A percentile compares a stretch with the other conserved stretches of the same genome.
phyloP scores from a whole-genome alignment of 2,888 invertebrate genomes.

The Tiliacea citrago region DNA sequence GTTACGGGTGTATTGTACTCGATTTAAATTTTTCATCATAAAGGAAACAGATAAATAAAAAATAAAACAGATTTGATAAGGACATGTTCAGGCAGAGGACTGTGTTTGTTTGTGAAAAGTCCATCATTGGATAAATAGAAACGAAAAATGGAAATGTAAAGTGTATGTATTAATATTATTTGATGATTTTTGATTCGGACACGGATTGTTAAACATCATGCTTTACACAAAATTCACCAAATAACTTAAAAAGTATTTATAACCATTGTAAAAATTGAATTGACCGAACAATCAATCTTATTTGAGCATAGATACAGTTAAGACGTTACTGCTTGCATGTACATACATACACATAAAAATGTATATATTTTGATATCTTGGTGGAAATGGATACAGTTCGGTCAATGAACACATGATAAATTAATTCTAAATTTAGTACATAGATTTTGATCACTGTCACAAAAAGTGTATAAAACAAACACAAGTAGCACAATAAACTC shows the following conservation, averaged over 20 bases:
- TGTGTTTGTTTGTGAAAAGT: slow-evolving; percentile 55
- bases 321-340: not conserved
- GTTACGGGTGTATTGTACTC: slow-evolving; percentile 68
- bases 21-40: slow-evolving; percentile 53
- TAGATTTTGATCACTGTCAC: slow-evolving; percentile 13
- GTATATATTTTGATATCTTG: slow-evolving; percentile 4
- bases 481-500: slow-evolving; percentile 57
- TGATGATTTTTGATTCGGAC: slow-evolving; percentile 17
- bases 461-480: slow-evolving; percentile 18
- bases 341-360: slow-evolving; percentile 4
- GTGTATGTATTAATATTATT: slow-evolving; percentile 5
- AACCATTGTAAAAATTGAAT: slow-evolving; percentile 9
- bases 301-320: slow-evolving; percentile 2
- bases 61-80: slow-evolving; percentile 52
- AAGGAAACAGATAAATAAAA: slow-evolving; percentile 49
- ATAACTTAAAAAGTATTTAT: not conserved
- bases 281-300: not conserved
- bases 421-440: slow-evolving; percentile 22
- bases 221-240: slow-evolving; percentile 23
- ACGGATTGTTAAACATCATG: not conserved
- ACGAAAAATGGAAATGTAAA: not conserved
- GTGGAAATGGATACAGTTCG: not conserved
- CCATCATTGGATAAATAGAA: slow-evolving; percentile 19
- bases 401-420: slow-evolving; percentile 20
- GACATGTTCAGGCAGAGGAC: slow-evolving; percentile 71